Evolutionary conservation across 2,113 vertebrate genomes (phyloP), one percentile per base, ranked within the genome.

Genomic region (Heterochromis multidens): DNA sequence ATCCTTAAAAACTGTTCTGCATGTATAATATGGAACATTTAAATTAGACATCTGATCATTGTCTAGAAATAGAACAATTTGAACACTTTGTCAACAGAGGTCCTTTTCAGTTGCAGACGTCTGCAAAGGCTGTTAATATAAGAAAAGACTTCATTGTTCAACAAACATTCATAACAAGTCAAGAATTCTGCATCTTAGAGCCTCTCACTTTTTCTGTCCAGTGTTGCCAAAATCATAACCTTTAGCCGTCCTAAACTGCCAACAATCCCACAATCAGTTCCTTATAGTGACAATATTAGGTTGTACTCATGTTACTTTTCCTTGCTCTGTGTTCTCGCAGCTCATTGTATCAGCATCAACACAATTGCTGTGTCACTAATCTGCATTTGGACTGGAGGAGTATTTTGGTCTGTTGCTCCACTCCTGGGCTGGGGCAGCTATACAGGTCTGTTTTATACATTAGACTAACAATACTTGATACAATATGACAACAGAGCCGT

Each of bases 341-440:
- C 96, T 74, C 91, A 96, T 78, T 97, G 95, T 70, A 97, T 98
- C 91, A 96, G 93, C 92, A 95, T 91, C 43, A 95, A 93, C 92
- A 96, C 95, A 33, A 97, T 98, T 16, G 90, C 90, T 0, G 90
- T 96, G 40, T 94, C 96, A 4, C 87, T 98, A 77, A 81, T 96
- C 72, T 96, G 97, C 86, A 97, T 98, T 76, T 98, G 97, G 97
- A 89, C 95, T 21, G 96, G 96, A 83, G 96, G 97, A 4, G 81
- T 95, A 83, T 97, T 98, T 95, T 98, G 97, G 97, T 97, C 97
- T 1, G 93, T 90, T 33, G 96, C 97, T 67, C 97, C 97, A 1
- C 52, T 98, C 62, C 80, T 98, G 33, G 97, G 97, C 91, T 98
- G 97, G 97, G 97, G 97, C 87, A 98, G 97, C 90, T 98, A 97